Evolutionary conservation across 2,797 vertebrate species (phyloP).

Genomic region (Leptodactylus fallax): DNA sequence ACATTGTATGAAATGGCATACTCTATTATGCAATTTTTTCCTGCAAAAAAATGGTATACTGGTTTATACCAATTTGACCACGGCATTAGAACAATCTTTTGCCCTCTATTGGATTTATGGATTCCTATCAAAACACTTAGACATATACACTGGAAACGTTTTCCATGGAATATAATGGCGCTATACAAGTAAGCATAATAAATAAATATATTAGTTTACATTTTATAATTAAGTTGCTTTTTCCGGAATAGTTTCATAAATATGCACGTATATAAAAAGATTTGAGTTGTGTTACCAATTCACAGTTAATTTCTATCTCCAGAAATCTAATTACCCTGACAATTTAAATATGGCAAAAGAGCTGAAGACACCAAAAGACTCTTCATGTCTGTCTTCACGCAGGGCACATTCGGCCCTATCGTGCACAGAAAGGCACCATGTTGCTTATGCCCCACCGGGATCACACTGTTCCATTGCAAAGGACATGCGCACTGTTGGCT

Average conservation of each 20-base stretch:
- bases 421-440: slow-evolving; percentile 36
- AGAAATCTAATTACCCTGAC: slow-evolving; percentile 20
- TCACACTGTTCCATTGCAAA: slow-evolving; percentile 19
- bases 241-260: neutral
- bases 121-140: no score
- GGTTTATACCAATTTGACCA: no score
- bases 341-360: neutral
- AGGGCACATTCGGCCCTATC: neutral
- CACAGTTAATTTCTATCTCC: neutral
- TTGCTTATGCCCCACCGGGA: slow-evolving; percentile 43
- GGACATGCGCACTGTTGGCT: slow-evolving; percentile 68
- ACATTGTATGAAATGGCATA: no score
- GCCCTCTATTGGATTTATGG: no score
- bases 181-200: no score
- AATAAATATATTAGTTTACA: neutral
- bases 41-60: no score
- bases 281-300: neutral
- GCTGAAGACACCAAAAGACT: slow-evolving; percentile 54
- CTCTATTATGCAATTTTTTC: no score
- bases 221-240: neutral
- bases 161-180: no score
- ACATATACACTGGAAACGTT: no score
- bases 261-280: neutral
- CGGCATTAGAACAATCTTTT: no score
- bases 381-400: neutral